phyloP scores from a whole-genome alignment of 1,140 invertebrate species.

The Agraylea sexmaculata region DNA sequence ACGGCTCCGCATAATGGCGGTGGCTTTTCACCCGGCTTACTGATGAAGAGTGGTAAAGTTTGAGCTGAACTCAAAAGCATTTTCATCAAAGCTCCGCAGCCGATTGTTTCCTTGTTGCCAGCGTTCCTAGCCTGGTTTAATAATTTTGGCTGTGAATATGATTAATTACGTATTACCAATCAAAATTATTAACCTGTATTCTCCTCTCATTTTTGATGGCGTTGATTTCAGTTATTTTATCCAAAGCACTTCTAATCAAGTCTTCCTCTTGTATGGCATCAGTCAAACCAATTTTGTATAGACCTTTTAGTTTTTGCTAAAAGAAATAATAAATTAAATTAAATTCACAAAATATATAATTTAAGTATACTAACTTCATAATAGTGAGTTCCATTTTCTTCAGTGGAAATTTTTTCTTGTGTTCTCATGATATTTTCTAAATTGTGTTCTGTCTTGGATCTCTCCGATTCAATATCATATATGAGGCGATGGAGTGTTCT shows the following conservation, averaged over 20 bases:
- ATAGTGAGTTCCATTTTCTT: constrained; percentile 52
- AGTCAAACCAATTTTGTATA: constrained; percentile 67
- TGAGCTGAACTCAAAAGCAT: constrained; percentile 85
- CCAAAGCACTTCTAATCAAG: constrained; percentile 64
- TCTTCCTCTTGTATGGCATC: constrained; percentile 81
- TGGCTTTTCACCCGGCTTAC: constrained; percentile 71
- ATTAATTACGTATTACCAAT: not conserved
- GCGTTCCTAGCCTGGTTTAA: constrained; percentile 53
- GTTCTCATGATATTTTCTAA: constrained; percentile 66
- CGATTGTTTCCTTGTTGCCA: constrained; percentile 83
- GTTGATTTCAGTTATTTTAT: constrained; percentile 84
- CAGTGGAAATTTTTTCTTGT: constrained; percentile 59
- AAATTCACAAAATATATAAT: constrained; percentile 7
- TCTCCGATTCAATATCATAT: constrained; percentile 69
- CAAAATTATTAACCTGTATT: constrained; percentile 51
- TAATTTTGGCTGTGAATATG: not conserved
- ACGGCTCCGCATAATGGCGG: constrained; percentile 88
- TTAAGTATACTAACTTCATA: constrained; percentile 31
- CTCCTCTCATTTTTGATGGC: constrained; percentile 77
- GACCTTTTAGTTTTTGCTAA: constrained; percentile 66
- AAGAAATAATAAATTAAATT: constrained; percentile 23
- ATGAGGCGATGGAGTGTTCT: constrained; percentile 64
- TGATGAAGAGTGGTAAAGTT: constrained; percentile 87
- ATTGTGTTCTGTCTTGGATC: constrained; percentile 63
- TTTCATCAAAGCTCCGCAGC: constrained; percentile 88